Conservation (phyloP, 1,140 invertebrate genomes). For the Macrobrachium rosenbergii region DNA sequence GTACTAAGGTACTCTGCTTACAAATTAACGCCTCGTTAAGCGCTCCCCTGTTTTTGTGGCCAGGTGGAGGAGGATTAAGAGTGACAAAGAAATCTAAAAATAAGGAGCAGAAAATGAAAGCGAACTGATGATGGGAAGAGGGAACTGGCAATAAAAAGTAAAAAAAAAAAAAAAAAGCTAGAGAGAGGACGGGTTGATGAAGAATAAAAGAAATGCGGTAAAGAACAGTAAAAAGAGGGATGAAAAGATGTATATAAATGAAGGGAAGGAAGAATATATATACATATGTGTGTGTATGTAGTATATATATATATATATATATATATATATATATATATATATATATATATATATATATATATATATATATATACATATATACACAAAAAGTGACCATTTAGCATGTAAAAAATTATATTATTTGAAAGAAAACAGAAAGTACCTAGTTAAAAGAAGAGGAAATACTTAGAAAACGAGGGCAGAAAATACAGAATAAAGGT, state of each 20-base stretch:
- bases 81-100: too few species aligned
- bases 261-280: not conserved
- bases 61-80: too few species aligned
- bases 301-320: not conserved
- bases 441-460: too few species aligned
- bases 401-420: too few species aligned
- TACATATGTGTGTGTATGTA: not conserved
- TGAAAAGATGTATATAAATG: not conserved
- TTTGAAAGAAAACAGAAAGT: too few species aligned
- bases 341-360: slow-evolving; percentile 5
- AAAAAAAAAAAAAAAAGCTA: not conserved
- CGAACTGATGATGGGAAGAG: not conserved
- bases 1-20: too few species aligned
- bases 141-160: not conserved
- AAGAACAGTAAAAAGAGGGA: not conserved
- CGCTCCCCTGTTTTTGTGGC: too few species aligned
- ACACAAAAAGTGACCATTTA: too few species aligned
- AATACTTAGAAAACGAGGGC: too few species aligned
- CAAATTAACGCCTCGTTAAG: too few species aligned
- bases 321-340: slow-evolving; percentile 28
- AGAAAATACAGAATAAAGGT: too few species aligned
- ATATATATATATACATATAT: not conserved
- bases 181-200: not conserved
- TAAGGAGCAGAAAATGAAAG: too few species aligned
- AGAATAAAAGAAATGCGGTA: not conserved